A percentile compares a stretch with the other conserved stretches of the same genome.
Evolutionary conservation across 1,140 invertebrate genomes (phyloP).

Genomic region (Anastatus disparis): DNA sequence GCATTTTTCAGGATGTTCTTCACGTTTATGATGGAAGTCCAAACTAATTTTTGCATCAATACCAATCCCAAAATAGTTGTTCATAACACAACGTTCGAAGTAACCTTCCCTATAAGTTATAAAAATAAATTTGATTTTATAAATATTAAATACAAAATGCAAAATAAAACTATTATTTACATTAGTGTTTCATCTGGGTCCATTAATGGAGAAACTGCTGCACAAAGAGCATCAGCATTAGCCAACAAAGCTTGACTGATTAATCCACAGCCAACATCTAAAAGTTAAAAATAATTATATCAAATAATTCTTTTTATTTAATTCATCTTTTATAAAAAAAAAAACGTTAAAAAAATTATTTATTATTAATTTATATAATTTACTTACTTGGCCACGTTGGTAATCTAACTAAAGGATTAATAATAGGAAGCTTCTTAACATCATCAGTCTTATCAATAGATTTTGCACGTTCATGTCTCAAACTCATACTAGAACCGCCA

Average conservation of each 20-base stretch:
- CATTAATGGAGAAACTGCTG: slow-evolving; percentile 92
- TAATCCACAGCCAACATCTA: slow-evolving; percentile 75
- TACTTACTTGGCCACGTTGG: slow-evolving; percentile 88
- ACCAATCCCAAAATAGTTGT: slow-evolving; percentile 99
- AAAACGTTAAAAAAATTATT: no score
- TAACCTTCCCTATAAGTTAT: slow-evolving; percentile 79
- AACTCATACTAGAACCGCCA: slow-evolving; percentile 59
- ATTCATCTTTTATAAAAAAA: no score
- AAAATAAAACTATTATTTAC: slow-evolving; percentile 53
- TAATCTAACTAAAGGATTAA: slow-evolving; percentile 86
- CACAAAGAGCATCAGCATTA: slow-evolving; percentile 96
- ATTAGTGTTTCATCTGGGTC: slow-evolving; percentile 89
- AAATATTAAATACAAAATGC: slow-evolving; percentile 8
- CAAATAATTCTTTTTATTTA: background rate
- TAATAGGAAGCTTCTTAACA: slow-evolving; percentile 84
- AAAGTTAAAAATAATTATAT: slow-evolving; percentile 27
- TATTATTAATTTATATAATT: no score
- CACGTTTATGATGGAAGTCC: slow-evolving; percentile 97
- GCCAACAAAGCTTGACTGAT: slow-evolving; percentile 92
- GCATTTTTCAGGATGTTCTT: slow-evolving; percentile 98
- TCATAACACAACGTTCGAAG: slow-evolving; percentile 96
- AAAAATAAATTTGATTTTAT: slow-evolving; percentile 10
- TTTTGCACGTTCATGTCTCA: slow-evolving; percentile 60
- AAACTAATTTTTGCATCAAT: slow-evolving; percentile 98
- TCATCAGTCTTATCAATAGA: slow-evolving; percentile 69